A percentile compares a stretch with the other conserved stretches of the same genome.
phyloP scores from a whole-genome alignment of 2,888 invertebrate genomes.

The Cenopis cana region DNA sequence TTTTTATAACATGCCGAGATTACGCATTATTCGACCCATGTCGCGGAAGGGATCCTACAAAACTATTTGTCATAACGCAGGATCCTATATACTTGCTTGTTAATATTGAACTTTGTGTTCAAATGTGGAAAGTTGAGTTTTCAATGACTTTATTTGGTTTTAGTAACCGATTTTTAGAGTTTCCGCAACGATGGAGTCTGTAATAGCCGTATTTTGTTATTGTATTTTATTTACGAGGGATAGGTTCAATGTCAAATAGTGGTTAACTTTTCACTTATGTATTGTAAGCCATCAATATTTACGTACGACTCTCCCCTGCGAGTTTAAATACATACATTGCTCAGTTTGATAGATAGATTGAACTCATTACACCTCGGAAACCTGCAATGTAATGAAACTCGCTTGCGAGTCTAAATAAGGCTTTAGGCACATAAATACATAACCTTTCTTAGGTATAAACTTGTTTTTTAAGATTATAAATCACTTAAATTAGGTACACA shows the following conservation, averaged over 20 bases:
- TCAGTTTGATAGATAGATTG: too few species aligned
- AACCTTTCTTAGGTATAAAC: too few species aligned
- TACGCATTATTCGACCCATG: slow-evolving; percentile 33
- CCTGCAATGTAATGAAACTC: too few species aligned
- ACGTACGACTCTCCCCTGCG: too few species aligned
- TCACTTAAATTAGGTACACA: too few species aligned
- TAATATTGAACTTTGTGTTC: neutral
- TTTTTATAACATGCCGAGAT: slow-evolving; percentile 30
- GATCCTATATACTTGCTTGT: neutral
- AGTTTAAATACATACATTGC: too few species aligned
- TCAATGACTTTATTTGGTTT: neutral
- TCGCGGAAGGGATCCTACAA: slow-evolving; percentile 27
- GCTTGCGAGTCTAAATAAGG: too few species aligned
- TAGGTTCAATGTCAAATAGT: neutral
- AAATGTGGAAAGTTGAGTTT: neutral
- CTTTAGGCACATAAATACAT: too few species aligned
- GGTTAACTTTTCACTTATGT: neutral
- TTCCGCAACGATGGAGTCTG: slow-evolving; percentile 13
- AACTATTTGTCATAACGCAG: slow-evolving; percentile 23
- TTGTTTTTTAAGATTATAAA: too few species aligned
- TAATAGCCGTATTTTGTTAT: slow-evolving; percentile 31
- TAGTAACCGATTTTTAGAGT: slow-evolving; percentile 23
- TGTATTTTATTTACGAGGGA: slow-evolving; percentile 18
- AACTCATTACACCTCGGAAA: too few species aligned
- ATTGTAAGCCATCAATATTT: too few species aligned